Conservation (phyloP, 2,797 vertebrate species). For the Leptodactylus fallax region DNA sequence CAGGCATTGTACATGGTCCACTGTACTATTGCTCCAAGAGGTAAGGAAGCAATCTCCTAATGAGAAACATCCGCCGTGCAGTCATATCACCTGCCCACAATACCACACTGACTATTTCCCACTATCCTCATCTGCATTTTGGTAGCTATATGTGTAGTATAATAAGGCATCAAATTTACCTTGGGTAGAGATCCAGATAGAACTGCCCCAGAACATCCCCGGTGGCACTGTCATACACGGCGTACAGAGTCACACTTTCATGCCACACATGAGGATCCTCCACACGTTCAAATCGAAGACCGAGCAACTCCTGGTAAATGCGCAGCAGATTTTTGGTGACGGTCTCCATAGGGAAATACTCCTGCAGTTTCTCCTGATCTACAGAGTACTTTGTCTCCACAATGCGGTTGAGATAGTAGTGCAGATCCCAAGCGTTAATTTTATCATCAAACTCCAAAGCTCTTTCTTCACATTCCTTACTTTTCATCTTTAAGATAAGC, state of each 20-base stretch:
- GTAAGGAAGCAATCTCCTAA: too few relatives aligned
- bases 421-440: constrained; percentile 93
- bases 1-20: too few relatives aligned
- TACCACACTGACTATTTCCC: too few relatives aligned
- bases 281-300: constrained; percentile 85
- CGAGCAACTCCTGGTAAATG: constrained; percentile 92
- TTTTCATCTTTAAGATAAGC: constrained; percentile 88
- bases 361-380: constrained; percentile 91
- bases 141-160: not conserved
- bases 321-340: constrained; percentile 88
- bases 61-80: too few relatives aligned
- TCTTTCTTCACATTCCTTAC: constrained; percentile 85
- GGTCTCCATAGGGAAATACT: constrained; percentile 91
- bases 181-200: constrained; percentile 93
- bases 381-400: constrained; percentile 91
- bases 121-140: too few relatives aligned
- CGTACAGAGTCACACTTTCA: constrained; percentile 83
- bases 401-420: constrained; percentile 92
- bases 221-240: constrained; percentile 81
- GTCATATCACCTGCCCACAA: too few relatives aligned
- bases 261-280: constrained; percentile 86
- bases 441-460: constrained; percentile 83
- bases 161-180: constrained; percentile 74
- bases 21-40: too few relatives aligned
- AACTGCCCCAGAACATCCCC: constrained; percentile 89